phyloP scores from a whole-genome alignment of 2,797 vertebrate species.

The Nasua narica region DNA sequence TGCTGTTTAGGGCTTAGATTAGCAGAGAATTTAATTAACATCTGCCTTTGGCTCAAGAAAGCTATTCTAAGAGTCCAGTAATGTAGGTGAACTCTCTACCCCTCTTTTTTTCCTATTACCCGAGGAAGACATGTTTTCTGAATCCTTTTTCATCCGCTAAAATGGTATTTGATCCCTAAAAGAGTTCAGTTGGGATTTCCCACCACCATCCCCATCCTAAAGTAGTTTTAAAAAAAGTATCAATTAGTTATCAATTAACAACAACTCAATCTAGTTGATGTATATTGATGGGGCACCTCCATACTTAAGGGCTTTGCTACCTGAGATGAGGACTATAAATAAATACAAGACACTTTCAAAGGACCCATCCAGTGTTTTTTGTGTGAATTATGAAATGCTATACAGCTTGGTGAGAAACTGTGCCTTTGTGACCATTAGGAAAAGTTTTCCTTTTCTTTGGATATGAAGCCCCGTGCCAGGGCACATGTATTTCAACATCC shows the following conservation, averaged over 20 bases:
- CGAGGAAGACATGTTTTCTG: neutral
- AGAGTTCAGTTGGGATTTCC: neutral
- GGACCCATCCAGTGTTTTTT: neutral
- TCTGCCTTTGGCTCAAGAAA: neutral
- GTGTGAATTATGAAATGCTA: neutral
- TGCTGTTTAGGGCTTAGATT: neutral
- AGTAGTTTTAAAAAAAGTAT: neutral
- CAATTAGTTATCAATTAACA: neutral
- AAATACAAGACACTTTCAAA: neutral
- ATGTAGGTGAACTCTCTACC: neutral
- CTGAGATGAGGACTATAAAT: neutral
- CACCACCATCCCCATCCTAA: neutral
- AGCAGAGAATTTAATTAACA: neutral
- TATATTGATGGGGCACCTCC: neutral
- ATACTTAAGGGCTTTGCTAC: neutral
- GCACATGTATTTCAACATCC: neutral
- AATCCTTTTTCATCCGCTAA: neutral
- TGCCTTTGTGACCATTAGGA: neutral
- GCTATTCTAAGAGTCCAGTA: neutral
- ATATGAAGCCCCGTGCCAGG: neutral
- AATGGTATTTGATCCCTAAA: conserved; percentile 5
- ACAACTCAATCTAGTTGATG: neutral
- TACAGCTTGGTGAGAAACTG: neutral
- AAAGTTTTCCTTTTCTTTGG: neutral
- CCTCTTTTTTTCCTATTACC: neutral